Conservation (phyloP, 2,113 vertebrate species). For the Narcine bancroftii region DNA sequence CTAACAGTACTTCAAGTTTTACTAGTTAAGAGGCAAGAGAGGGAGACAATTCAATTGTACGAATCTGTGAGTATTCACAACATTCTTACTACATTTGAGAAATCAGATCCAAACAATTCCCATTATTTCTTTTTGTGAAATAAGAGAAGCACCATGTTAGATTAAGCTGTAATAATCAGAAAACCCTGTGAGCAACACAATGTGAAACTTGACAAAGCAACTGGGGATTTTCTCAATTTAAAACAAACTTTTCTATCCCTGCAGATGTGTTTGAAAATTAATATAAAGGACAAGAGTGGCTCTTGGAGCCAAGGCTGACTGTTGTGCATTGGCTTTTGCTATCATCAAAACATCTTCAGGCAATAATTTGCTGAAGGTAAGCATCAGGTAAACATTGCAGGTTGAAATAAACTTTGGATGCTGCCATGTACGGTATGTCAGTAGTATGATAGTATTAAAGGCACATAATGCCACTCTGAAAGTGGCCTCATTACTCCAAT, state of each 20-base stretch:
- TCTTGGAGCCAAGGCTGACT: not conserved
- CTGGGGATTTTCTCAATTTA: not conserved
- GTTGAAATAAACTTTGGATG: not conserved
- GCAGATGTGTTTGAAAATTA: not conserved
- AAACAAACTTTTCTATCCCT: not conserved
- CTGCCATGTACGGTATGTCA: not conserved
- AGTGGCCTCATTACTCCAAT: too few species aligned
- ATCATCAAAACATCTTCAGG: not conserved
- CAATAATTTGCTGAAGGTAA: not conserved
- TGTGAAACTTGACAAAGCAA: too few species aligned
- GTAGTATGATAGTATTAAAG: too few species aligned
- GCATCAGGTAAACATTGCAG: too few species aligned
- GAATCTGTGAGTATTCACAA: not conserved
- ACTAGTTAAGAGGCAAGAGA: not conserved
- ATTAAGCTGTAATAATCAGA: not conserved
- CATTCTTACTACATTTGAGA: not conserved
- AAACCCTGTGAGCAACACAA: not conserved
- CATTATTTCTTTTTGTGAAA: not conserved
- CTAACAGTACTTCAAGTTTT: not conserved
- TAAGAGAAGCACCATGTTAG: not conserved
- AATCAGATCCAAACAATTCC: not conserved
- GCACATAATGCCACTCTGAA: too few species aligned
- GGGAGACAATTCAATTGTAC: not conserved
- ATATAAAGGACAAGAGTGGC: not conserved
- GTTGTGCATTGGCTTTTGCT: not conserved